A percentile compares a stretch with the other conserved stretches of the same genome.
phyloP scores from a whole-genome alignment of 2,113 vertebrate species.

The Hiodon tergisus region DNA sequence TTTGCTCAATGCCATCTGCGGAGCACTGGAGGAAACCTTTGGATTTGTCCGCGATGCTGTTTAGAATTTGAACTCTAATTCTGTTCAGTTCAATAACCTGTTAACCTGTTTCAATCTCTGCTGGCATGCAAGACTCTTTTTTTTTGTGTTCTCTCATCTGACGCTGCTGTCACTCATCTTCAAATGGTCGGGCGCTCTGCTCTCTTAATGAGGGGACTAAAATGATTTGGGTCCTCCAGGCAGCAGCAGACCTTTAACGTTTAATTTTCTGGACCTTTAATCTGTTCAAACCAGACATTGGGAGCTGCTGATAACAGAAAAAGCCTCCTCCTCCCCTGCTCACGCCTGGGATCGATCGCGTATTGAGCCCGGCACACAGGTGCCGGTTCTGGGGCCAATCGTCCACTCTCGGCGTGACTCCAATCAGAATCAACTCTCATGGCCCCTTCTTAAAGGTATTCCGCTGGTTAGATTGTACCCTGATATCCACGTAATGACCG shows the following conservation, averaged over 20 bases:
- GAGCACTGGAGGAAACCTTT: too few species aligned
- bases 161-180: constrained; percentile 23
- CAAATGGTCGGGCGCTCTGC: constrained; percentile 44
- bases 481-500: too few species aligned
- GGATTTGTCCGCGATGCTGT: too few species aligned
- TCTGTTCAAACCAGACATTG: constrained; percentile 56
- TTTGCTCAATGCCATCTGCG: background rate
- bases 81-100: too few species aligned
- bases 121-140: background rate
- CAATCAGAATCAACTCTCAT: too few species aligned
- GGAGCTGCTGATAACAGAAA: constrained; percentile 63
- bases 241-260: constrained; percentile 41
- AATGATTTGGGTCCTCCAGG: constrained; percentile 46
- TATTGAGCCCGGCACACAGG: constrained; percentile 42
- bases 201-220: constrained; percentile 51
- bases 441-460: too few species aligned
- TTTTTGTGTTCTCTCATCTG: background rate
- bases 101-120: too few species aligned
- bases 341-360: constrained; percentile 60
- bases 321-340: constrained; percentile 47
- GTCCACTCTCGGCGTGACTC: too few species aligned
- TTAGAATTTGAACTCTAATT: too few species aligned
- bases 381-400: background rate
- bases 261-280: constrained; percentile 21
- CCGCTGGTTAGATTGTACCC: too few species aligned